These are phyloP conservation scores for Acanthornis magna DNA, from an alignment of 2,797 vertebrate genomes.

Conservation along the genomic window DNA sequence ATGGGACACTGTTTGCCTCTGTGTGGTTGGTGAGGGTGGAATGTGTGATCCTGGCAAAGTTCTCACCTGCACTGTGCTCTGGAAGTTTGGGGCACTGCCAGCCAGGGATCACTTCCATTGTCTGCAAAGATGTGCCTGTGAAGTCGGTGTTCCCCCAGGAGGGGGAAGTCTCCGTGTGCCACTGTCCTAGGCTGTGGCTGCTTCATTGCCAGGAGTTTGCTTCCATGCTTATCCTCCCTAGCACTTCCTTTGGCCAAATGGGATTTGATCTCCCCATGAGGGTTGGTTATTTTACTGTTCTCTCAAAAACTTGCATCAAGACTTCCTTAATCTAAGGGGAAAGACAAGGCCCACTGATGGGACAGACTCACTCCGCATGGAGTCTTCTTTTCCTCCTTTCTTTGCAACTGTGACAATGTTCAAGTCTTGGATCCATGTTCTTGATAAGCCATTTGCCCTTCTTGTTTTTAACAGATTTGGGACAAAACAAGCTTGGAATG, in stretches of 20 bases:
- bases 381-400: neutral
- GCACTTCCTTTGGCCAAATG: neutral
- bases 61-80: neutral
- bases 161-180: neutral
- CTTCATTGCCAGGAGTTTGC: neutral
- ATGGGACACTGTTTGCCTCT: no score
- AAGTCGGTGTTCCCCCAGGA: neutral
- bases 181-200: neutral
- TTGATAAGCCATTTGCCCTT: neutral
- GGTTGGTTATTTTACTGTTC: neutral
- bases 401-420: rapidly evolving
- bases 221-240: neutral
- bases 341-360: neutral
- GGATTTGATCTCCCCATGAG: neutral
- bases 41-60: neutral
- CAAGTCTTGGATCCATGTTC: neutral
- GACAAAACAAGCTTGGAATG: slow-evolving; percentile 98
- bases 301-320: neutral
- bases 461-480: slow-evolving; percentile 85
- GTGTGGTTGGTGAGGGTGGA: neutral
- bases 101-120: no score
- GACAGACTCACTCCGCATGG: neutral
- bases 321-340: neutral
- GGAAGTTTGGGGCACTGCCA: neutral
- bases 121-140: neutral